A percentile compares a stretch with the other conserved stretches of the same genome.
These are phyloP conservation scores for Zoanthus sociatus DNA, from an alignment of 92 coral and sea anemone genomes.

Conservation along the genomic window DNA sequence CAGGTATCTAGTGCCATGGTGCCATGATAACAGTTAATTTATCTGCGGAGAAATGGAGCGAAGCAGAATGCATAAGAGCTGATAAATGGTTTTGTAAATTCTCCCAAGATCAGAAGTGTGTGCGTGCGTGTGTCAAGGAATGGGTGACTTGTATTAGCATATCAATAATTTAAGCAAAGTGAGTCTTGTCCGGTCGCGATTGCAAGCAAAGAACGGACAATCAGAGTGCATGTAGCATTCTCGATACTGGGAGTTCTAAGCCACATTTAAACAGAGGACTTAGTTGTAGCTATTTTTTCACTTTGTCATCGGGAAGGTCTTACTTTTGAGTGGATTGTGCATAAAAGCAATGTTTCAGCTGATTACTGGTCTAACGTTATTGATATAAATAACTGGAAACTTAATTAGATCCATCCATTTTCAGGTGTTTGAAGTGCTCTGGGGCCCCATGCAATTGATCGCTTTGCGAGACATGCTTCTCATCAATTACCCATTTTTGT, in stretches of 20 bases:
- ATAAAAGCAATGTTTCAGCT: constrained; percentile 56
- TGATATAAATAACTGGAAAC: constrained; percentile 64
- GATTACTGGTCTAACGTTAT: constrained; percentile 71
- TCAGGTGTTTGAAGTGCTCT: constrained; percentile 51
- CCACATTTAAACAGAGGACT: constrained; percentile 46
- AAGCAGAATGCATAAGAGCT: no score
- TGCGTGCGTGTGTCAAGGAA: no score
- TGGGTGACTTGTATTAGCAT: no score
- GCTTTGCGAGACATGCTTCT: constrained; percentile 55
- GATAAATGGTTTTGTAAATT: no score
- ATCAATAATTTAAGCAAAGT: no score
- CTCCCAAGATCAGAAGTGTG: no score
- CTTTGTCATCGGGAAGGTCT: constrained; percentile 41
- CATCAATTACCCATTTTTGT: constrained; percentile 60
- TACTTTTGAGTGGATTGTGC: constrained; percentile 62
- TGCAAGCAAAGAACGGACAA: constrained; percentile 73
- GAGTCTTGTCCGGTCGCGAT: constrained; percentile 49
- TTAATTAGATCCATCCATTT: constrained; percentile 55
- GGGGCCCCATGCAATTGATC: constrained; percentile 61
- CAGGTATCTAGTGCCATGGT: no score
- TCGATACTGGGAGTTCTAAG: constrained; percentile 59
- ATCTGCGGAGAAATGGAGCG: no score
- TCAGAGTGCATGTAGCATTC: constrained; percentile 48
- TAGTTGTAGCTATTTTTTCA: constrained; percentile 8
- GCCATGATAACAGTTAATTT: no score